phyloP scores from a whole-genome alignment of 2,797 vertebrate species.

The Rhabdophis nuchalis region DNA sequence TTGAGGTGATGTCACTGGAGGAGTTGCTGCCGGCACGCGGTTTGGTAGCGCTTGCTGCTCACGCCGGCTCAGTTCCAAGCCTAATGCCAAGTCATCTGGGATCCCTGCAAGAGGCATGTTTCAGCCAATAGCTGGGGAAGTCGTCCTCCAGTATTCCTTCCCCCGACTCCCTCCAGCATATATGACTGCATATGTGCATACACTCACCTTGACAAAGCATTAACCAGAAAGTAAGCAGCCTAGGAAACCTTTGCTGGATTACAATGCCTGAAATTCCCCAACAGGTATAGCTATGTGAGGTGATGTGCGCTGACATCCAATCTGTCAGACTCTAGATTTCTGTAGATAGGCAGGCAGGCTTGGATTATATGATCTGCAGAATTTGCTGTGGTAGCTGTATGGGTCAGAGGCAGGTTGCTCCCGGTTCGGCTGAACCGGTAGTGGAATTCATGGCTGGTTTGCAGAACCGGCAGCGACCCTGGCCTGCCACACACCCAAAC shows the following conservation, averaged over 20 bases:
- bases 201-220: not conserved
- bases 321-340: not conserved
- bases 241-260: not conserved
- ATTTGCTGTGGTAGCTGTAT: not conserved
- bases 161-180: not conserved
- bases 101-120: slow-evolving; percentile 72
- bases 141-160: slow-evolving; percentile 72
- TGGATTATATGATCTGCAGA: not conserved
- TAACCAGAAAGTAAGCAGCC: not conserved
- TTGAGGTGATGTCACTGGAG: not conserved
- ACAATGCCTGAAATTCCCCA: not conserved
- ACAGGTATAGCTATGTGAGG: not conserved
- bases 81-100: slow-evolving; percentile 89
- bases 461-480: too few species aligned
- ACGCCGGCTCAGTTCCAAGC: slow-evolving; percentile 89
- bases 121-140: slow-evolving; percentile 70
- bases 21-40: slow-evolving; percentile 40
- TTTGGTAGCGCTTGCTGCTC: slow-evolving; percentile 69
- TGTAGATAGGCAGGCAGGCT: not conserved
- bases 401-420: too few species aligned
- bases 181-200: not conserved
- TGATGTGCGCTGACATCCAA: not conserved
- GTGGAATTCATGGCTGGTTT: too few species aligned
- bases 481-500: too few species aligned
- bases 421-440: too few species aligned